Evolutionary conservation across 2,888 invertebrate genomes (phyloP).

Genomic region (Drosophila borealis): DNA sequence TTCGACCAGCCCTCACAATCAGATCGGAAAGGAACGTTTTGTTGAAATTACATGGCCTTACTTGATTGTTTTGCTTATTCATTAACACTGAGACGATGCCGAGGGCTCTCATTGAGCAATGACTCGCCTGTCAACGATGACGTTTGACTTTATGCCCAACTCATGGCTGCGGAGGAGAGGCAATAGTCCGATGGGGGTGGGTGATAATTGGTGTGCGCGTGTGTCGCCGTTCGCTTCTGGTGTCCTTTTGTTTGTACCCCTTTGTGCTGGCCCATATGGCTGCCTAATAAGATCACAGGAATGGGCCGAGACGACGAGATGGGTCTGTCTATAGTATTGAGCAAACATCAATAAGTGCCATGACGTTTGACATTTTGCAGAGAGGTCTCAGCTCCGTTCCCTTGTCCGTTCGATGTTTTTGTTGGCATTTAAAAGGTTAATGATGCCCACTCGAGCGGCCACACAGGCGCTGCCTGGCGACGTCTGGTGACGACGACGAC

Average conservation of each 20-base stretch:
- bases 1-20: constrained; percentile 43
- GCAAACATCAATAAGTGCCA: constrained; percentile 69
- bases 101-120: constrained; percentile 60
- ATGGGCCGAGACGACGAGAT: constrained; percentile 25
- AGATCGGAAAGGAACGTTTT: constrained; percentile 50
- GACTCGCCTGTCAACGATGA: constrained; percentile 71
- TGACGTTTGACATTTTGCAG: constrained; percentile 69
- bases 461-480: constrained; percentile 60
- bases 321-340: constrained; percentile 26
- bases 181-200: constrained; percentile 51
- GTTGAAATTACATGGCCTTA: constrained; percentile 52
- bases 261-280: constrained; percentile 43
- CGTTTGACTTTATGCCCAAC: constrained; percentile 61
- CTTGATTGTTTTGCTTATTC: constrained; percentile 66
- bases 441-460: constrained; percentile 73
- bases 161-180: constrained; percentile 1
- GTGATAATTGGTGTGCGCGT: constrained; percentile 70
- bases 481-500: constrained; percentile 22
- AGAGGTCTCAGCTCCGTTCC: constrained; percentile 25
- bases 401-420: constrained; percentile 36
- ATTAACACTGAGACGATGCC: constrained; percentile 50
- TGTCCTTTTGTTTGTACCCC: constrained; percentile 57
- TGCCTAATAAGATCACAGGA: constrained; percentile 69
- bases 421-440: constrained; percentile 69
- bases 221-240: constrained; percentile 50